Conservation (phyloP, 2,113 vertebrate genomes). For the Bubo bubo region DNA sequence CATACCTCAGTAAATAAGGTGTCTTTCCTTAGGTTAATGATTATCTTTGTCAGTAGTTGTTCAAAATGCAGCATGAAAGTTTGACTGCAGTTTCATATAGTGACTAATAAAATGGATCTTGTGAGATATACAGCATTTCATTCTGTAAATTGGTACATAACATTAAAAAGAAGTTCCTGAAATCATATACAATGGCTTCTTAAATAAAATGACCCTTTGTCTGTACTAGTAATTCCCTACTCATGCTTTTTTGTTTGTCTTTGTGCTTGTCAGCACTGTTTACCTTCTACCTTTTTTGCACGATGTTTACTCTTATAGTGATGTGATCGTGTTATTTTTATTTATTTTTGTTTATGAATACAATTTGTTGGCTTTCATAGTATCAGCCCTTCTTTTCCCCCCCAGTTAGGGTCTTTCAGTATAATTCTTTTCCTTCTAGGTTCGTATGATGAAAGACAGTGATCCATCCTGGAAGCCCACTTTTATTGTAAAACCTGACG, state of each 20-base stretch:
- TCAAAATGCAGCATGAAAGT: neutral
- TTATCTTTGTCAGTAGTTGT: neutral
- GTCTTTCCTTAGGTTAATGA: neutral
- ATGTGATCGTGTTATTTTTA: neutral
- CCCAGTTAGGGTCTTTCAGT: neutral
- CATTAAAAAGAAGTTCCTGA: neutral
- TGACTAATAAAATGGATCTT: neutral
- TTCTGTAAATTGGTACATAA: neutral
- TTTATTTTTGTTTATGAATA: neutral
- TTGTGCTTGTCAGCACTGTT: neutral
- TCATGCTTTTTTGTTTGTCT: neutral
- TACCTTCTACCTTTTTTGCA: neutral
- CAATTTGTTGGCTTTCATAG: neutral
- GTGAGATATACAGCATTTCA: neutral
- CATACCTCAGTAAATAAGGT: neutral
- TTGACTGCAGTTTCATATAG: neutral
- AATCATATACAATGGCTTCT: neutral
- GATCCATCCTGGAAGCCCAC: slow-evolving; percentile 85
- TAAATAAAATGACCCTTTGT: neutral
- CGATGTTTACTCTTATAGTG: neutral
- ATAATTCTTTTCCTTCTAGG: slow-evolving; percentile 66
- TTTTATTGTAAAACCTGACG: slow-evolving; percentile 95
- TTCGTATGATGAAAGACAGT: slow-evolving; percentile 83
- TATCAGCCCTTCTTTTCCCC: neutral
- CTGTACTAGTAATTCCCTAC: neutral